These are phyloP conservation scores for Homalodisca vitripennis DNA, from an alignment of 1,140 invertebrate species.

Conservation along the genomic window DNA sequence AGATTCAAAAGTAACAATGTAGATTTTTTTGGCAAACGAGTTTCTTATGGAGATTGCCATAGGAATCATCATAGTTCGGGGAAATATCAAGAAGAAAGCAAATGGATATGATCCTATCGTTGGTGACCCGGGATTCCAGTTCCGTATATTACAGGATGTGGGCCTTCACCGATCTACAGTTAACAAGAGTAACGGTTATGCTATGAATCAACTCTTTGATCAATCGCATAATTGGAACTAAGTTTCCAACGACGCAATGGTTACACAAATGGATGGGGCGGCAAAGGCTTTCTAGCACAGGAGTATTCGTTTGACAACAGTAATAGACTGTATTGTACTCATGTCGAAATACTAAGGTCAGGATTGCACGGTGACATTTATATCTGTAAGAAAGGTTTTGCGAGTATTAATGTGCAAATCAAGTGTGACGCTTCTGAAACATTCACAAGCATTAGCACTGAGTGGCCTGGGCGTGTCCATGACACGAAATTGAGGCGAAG, in stretches of 20 bases:
- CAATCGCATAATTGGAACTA: background rate
- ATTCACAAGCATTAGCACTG: slow-evolving; percentile 18
- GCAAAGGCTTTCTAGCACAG: background rate
- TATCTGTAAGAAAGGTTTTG: slow-evolving; percentile 15
- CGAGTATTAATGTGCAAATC: slow-evolving; percentile 12
- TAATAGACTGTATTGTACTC: slow-evolving; percentile 1
- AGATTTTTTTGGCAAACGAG: slow-evolving; percentile 8
- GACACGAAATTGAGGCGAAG: slow-evolving; percentile 2
- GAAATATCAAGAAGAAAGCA: background rate
- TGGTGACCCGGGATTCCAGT: slow-evolving; percentile 3
- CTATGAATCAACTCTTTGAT: background rate
- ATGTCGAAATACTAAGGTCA: background rate
- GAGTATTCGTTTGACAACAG: slow-evolving; percentile 7
- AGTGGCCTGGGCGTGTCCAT: slow-evolving; percentile 25
- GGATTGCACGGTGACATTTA: slow-evolving; percentile 6
- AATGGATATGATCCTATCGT: slow-evolving; percentile 11
- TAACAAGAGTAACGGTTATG: background rate
- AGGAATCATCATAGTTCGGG: background rate
- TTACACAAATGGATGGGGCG: slow-evolving; percentile 8
- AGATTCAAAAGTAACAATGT: slow-evolving; percentile 1
- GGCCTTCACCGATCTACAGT: slow-evolving; percentile 10
- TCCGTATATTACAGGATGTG: background rate
- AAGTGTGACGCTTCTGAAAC: too few species aligned
- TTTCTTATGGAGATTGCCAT: background rate
- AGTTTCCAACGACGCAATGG: slow-evolving; percentile 5